Evolutionary conservation across 2,113 vertebrate genomes (phyloP).

Genomic region (Nyctibius bracteatus): DNA sequence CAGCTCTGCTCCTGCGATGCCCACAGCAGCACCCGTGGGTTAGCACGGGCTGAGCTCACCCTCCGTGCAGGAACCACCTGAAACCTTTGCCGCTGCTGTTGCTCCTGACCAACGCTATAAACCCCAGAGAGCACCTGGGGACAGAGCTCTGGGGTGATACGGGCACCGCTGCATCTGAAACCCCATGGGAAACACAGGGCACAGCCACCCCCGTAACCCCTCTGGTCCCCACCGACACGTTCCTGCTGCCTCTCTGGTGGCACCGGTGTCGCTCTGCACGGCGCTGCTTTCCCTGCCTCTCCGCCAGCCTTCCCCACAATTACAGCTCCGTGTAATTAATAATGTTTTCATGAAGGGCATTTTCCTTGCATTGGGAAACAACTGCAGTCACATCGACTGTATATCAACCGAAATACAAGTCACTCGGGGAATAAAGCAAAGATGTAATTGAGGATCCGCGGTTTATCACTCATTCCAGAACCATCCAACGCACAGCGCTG

Average conservation of each 20-base stretch:
- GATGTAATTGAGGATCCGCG: conserved; percentile 2
- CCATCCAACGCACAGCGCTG: neutral
- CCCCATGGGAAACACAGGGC: neutral
- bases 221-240: rapidly evolving
- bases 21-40: no score
- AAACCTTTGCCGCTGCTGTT: neutral
- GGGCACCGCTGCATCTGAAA: neutral
- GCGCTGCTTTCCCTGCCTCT: neutral
- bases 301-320: neutral
- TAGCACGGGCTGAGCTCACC: neutral
- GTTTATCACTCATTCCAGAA: conserved; percentile 15
- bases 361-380: conserved; percentile 36
- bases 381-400: neutral
- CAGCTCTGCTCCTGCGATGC: no score
- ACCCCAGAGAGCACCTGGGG: neutral
- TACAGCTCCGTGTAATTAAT: conserved; percentile 8
- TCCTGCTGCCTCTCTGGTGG: no score
- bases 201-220: no score
- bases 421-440: neutral
- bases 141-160: neutral
- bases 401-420: conserved; percentile 23
- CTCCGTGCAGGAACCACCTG: neutral
- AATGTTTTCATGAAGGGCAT: conserved; percentile 1
- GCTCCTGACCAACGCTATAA: neutral
- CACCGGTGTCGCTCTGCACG: neutral